Evolutionary conservation across 2,113 vertebrate genomes (phyloP).

Genomic region (Plestiodon gilberti): DNA sequence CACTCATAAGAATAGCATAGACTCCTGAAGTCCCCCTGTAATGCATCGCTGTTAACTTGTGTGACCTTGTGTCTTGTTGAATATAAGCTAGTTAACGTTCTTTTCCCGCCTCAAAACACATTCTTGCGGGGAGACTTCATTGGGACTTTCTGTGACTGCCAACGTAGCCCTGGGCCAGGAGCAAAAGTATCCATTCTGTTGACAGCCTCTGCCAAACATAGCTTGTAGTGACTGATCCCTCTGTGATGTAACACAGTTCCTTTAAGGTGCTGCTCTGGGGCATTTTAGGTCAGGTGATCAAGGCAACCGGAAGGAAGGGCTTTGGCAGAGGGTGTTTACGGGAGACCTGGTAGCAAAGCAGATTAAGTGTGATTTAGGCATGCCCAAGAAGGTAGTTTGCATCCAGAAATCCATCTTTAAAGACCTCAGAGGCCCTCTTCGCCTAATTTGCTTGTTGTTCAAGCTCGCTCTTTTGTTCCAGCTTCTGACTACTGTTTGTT

Average conservation of each 20-base stretch:
- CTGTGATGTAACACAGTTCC: conserved; percentile 28
- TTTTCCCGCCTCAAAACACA: neutral
- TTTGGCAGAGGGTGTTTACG: conserved; percentile 60
- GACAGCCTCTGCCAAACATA: neutral
- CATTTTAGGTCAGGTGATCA: conserved; percentile 64
- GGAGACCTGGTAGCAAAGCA: conserved; percentile 63
- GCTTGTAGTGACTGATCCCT: conserved; percentile 30
- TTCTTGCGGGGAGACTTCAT: neutral
- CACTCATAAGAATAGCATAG: neutral
- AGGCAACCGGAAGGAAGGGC: conserved; percentile 65
- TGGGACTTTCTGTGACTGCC: accelerated
- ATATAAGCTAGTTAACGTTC: neutral
- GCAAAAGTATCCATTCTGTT: neutral
- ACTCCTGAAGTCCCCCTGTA: neutral
- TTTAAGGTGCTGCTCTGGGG: conserved; percentile 28
- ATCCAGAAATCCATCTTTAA: conserved; percentile 58
- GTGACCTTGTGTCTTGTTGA: neutral
- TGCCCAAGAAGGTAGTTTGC: conserved; percentile 62
- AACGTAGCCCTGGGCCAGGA: neutral
- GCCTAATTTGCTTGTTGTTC: conserved; percentile 59
- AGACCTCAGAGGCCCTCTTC: neutral
- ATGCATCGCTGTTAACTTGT: neutral
- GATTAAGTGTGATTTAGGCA: conserved; percentile 68
- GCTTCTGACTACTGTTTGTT: conserved; percentile 18
- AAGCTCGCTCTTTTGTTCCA: neutral